A percentile compares a stretch with the other conserved stretches of the same genome.
These are phyloP conservation scores for Linyphia triangularis DNA, from an alignment of 2,888 invertebrate genomes.

Conservation along the genomic window DNA sequence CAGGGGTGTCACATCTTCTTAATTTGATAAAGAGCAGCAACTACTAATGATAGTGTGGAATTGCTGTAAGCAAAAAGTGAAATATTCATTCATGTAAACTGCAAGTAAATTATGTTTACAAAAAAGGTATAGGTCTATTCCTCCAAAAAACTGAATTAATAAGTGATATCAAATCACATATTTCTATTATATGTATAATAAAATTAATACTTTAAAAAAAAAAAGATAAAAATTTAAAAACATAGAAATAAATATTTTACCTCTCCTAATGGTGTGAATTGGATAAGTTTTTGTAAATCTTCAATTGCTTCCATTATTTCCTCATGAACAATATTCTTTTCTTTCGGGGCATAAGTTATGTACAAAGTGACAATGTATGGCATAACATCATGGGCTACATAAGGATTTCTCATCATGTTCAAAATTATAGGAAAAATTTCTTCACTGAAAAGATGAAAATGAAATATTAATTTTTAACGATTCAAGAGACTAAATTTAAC, in stretches of 20 bases:
- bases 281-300: constrained; percentile 30
- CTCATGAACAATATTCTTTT: constrained; percentile 22
- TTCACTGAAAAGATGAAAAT: constrained; percentile 14
- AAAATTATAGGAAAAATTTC: constrained; percentile 17
- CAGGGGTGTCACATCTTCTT: too few relatives aligned
- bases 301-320: constrained; percentile 43
- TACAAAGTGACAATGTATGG: constrained; percentile 45
- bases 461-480: too few relatives aligned
- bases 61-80: too few relatives aligned
- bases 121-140: too few relatives aligned
- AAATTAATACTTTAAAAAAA: neutral
- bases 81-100: too few relatives aligned
- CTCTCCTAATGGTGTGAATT: constrained; percentile 17
- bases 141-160: too few relatives aligned
- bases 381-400: constrained; percentile 41
- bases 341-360: constrained; percentile 42
- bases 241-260: neutral
- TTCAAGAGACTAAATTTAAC: too few relatives aligned
- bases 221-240: neutral
- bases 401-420: constrained; percentile 43
- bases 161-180: too few relatives aligned
- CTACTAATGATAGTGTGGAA: too few relatives aligned
- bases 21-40: too few relatives aligned
- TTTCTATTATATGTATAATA: too few relatives aligned
- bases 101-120: too few relatives aligned